Percentiles rank a stretch among this genome's conserved stretches.
Evolutionary conservation across 2,888 invertebrate genomes (phyloP).

Genomic region (Eupsilia transversa): DNA sequence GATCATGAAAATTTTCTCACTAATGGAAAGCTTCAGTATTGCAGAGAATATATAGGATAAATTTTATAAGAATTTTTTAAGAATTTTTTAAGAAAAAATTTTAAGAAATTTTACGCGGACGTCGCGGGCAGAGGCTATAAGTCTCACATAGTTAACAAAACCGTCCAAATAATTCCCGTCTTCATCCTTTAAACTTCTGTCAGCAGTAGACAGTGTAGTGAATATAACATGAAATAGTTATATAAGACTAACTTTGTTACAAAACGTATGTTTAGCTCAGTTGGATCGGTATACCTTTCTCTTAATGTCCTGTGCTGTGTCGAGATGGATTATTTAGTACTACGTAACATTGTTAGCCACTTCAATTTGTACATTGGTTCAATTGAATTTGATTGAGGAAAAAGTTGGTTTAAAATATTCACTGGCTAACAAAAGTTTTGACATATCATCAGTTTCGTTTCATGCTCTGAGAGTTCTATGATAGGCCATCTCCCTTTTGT

Average conservation of each 20-base stretch:
- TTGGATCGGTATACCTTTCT: slow-evolving; percentile 62
- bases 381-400: slow-evolving; percentile 42
- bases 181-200: slow-evolving; percentile 23
- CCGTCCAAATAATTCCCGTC: neutral
- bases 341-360: slow-evolving; percentile 37
- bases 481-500: neutral
- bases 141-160: slow-evolving; percentile 4
- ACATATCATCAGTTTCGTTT: neutral
- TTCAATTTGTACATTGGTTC: slow-evolving; percentile 20
- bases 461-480: neutral
- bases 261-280: slow-evolving; percentile 57
- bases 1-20: no score
- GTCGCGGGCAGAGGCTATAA: neutral
- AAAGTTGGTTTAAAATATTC: slow-evolving; percentile 16
- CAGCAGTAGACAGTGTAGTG: slow-evolving; percentile 15
- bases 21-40: no score
- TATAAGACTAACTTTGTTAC: slow-evolving; percentile 58
- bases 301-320: slow-evolving; percentile 54
- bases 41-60: no score
- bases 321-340: slow-evolving; percentile 60
- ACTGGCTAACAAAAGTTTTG: slow-evolving; percentile 5
- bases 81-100: no score
- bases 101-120: neutral
- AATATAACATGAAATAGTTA: slow-evolving; percentile 51
- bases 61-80: no score